Conservation (phyloP, 64 coral and sea anemone genomes). For the Actinia equina region DNA sequence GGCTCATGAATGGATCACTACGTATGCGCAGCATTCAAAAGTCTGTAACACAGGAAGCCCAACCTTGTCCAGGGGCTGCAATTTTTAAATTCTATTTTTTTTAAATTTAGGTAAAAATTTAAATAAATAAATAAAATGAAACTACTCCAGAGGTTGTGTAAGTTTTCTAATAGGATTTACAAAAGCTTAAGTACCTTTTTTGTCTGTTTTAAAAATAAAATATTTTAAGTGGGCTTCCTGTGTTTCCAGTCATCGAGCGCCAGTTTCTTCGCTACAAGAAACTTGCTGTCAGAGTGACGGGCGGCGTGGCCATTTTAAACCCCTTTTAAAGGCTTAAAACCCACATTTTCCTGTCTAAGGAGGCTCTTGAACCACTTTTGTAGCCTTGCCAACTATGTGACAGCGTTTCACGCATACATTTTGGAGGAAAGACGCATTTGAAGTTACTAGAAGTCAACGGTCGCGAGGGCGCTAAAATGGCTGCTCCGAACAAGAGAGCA, state of each 20-base stretch:
- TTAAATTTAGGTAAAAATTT: too few species aligned
- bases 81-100: too few species aligned
- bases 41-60: neutral
- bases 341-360: neutral
- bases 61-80: too few species aligned
- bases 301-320: constrained; percentile 26
- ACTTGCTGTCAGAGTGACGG: constrained; percentile 19
- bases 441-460: constrained; percentile 14
- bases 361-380: neutral
- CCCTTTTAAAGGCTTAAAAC: neutral
- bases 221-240: too few species aligned
- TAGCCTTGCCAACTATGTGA: constrained; percentile 2
- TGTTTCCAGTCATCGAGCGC: constrained; percentile 19
- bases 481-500: constrained; percentile 70
- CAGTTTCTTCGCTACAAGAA: constrained; percentile 13
- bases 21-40: constrained; percentile 41
- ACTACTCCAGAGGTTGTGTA: too few species aligned
- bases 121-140: too few species aligned
- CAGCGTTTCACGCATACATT: neutral
- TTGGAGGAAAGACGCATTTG: constrained; percentile 6
- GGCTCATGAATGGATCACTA: neutral
- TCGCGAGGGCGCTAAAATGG: constrained; percentile 52
- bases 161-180: too few species aligned
- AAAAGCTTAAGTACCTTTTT: too few species aligned
- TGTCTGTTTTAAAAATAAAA: too few species aligned